Conservation (phyloP, 2,113 vertebrate genomes). For the rabbit (Oryctolagus cuniculus) region DNA sequence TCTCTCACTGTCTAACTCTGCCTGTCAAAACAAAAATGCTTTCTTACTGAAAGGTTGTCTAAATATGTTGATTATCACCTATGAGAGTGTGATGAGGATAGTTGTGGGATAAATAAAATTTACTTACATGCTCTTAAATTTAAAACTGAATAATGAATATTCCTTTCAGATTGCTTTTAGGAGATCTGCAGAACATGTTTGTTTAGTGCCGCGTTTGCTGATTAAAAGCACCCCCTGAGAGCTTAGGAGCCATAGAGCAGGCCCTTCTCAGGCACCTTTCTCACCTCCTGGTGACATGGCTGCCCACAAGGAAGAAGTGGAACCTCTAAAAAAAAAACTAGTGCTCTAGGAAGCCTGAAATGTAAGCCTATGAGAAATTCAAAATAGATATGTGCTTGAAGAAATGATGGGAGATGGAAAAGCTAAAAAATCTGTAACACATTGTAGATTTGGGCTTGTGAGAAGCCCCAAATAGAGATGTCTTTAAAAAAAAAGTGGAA, state of each 20-base stretch:
- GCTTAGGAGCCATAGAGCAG: background rate
- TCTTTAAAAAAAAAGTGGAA: background rate
- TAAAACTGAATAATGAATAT: background rate
- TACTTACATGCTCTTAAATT: constrained; percentile 21
- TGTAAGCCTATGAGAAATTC: background rate
- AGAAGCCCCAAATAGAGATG: background rate
- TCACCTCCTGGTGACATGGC: background rate
- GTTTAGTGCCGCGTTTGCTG: background rate
- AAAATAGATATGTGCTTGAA: background rate
- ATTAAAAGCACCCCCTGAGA: background rate
- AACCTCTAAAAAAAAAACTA: background rate
- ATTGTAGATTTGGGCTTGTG: background rate
- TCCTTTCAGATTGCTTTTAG: constrained; percentile 34
- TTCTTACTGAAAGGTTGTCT: constrained; percentile 2
- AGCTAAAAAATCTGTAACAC: background rate
- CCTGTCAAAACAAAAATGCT: background rate
- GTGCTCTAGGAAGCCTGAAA: background rate
- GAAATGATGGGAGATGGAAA: background rate
- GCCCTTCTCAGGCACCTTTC: background rate
- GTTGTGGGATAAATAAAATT: background rate
- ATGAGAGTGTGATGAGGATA: background rate
- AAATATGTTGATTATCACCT: background rate
- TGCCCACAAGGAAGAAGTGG: background rate
- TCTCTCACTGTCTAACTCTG: too few species aligned
- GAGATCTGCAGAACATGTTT: background rate